Conservation (phyloP, 2,113 vertebrate species). For the Tychaedon coryphoeus region DNA sequence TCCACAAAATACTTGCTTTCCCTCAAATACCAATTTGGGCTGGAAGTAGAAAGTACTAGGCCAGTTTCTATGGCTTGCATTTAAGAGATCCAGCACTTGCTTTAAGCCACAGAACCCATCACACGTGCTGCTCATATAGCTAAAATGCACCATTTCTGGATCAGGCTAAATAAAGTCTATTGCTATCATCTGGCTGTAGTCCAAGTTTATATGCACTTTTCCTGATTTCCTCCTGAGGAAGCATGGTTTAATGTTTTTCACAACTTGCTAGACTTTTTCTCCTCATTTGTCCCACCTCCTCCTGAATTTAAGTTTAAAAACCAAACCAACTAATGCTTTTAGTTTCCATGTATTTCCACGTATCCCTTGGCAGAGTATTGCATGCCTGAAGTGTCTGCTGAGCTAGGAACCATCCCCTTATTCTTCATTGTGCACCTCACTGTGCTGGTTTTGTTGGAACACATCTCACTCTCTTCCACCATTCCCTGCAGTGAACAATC, state of each 20-base stretch:
- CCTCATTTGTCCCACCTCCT: neutral
- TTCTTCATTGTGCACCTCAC: neutral
- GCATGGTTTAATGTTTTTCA: neutral
- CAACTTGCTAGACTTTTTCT: neutral
- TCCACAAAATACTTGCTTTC: neutral
- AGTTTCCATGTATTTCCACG: neutral
- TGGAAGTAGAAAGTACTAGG: neutral
- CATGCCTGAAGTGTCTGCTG: neutral
- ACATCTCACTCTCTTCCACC: neutral
- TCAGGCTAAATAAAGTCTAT: neutral
- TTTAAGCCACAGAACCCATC: neutral
- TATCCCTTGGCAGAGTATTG: neutral
- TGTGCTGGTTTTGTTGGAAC: neutral
- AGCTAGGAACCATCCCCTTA: neutral
- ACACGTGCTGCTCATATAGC: neutral
- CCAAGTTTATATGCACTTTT: neutral
- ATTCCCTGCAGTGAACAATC: neutral
- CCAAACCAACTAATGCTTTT: rapidly evolving
- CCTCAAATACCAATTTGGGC: neutral
- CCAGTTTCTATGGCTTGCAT: neutral
- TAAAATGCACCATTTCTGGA: neutral
- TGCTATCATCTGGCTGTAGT: neutral
- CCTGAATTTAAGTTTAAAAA: neutral
- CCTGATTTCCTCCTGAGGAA: neutral
- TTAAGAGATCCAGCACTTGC: neutral